Evolutionary conservation across 1,140 invertebrate species (phyloP), one percentile per base, ranked within the genome.

Genomic region (Proctacanthus coquilletti): DNA sequence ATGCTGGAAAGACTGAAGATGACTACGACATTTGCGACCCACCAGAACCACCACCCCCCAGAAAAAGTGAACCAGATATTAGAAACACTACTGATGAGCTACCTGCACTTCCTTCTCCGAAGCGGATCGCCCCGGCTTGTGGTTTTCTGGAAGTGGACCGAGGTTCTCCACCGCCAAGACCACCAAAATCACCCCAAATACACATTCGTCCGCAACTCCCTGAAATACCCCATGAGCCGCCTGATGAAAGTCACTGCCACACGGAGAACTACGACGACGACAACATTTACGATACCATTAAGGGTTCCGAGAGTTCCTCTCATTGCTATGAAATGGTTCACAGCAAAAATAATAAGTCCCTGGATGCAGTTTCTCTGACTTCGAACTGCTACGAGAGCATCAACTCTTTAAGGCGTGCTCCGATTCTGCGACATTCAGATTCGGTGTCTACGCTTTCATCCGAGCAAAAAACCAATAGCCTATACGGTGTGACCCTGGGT

Each of bases 381-480:
- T 70, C 68, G 3, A 69, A 72, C 45, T 69, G 69, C 44, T 72
- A 72, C 42, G 70, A 72, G 41, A 70, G 67, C 34, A 72, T 72
- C 34, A 62, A 66, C 35, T 64, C 62, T 41, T 62, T 61, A 3
- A 47, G 50, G n/a, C 64, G 56, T 39, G 59, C 61, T 45, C 56
- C 55, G 8, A 62, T 56, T 56, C 34, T 42, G 40, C 60, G 68
- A 6, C 70, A 67, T 46, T 62, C 59, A 8, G 64, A 64, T 42
- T 55, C 64, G 9, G 56, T 59, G 2, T 66, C 71, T 2, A 70
- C 72, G 18, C 54, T 74, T 38, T 72, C 70, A 5, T 73, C 70
- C 21, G 74, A 76, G 37, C 70, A 74, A 43, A 72, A 74, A 48
- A 75, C 70, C 9, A 76, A 76, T 43, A 75, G 72, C 44, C 62